A percentile compares a stretch with the other conserved stretches of the same genome.
phyloP scores from a whole-genome alignment of 2,888 invertebrate genomes.

The Eupsilia transversa region DNA sequence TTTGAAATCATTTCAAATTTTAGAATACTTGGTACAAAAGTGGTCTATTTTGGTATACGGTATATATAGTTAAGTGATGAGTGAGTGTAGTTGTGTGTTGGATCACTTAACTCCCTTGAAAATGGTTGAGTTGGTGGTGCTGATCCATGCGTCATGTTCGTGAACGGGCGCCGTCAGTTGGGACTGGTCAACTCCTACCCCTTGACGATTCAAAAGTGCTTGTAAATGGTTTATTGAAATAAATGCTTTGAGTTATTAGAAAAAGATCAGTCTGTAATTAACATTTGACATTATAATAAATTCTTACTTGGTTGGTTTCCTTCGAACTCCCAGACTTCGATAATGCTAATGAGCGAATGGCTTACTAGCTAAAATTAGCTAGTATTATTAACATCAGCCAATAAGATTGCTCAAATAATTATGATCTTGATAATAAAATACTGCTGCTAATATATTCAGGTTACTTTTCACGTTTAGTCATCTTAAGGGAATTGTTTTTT shows the following conservation, averaged over 20 bases:
- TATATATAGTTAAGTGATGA: no score
- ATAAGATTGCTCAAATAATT: slow-evolving; percentile 3
- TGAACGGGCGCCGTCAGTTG: no score
- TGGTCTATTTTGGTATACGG: neutral
- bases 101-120: no score
- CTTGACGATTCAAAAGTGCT: no score
- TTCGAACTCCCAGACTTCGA: neutral
- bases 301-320: neutral
- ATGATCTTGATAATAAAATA: neutral
- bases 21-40: neutral
- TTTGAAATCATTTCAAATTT: slow-evolving; percentile 1
- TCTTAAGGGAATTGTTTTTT: neutral
- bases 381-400: neutral
- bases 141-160: no score
- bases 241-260: no score
- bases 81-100: no score
- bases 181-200: no score
- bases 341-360: neutral
- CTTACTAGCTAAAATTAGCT: neutral
- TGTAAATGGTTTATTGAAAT: no score
- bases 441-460: slow-evolving; percentile 1
- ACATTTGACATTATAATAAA: neutral
- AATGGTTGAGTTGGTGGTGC: no score
- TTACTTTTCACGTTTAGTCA: neutral
- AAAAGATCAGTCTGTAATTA: neutral